Conservation (phyloP, 2,113 vertebrate genomes). For the Pomatostomus ruficeps region DNA sequence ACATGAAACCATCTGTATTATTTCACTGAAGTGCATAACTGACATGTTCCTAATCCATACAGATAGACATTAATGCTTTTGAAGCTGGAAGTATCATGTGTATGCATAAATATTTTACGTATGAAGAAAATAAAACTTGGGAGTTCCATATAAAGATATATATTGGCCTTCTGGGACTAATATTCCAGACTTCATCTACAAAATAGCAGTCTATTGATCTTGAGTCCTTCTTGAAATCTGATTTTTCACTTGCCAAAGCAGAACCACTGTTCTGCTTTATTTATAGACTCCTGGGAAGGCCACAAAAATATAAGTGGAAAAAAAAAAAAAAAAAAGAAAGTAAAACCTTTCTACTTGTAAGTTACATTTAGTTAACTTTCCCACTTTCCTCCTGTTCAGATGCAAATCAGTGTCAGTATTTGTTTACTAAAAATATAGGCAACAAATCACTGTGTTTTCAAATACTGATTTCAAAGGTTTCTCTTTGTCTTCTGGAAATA, state of each 20-base stretch:
- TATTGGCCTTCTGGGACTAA: slow-evolving; percentile 23
- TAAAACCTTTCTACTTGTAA: neutral
- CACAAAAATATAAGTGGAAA: neutral
- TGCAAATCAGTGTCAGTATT: neutral
- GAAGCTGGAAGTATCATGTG: neutral
- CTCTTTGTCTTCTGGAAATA: neutral
- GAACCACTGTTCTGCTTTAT: slow-evolving; percentile 1
- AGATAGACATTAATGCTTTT: neutral
- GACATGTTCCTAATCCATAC: neutral
- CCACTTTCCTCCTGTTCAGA: neutral
- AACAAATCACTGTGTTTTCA: neutral
- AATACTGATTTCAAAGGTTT: neutral
- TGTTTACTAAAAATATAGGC: neutral
- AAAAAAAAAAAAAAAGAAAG: neutral
- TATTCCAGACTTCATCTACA: neutral
- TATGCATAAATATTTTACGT: neutral
- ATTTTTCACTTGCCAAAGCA: slow-evolving; percentile 26
- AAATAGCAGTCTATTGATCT: slow-evolving; percentile 4
- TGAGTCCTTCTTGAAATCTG: neutral
- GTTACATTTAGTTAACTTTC: neutral
- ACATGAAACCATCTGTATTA: neutral
- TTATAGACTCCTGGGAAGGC: neutral
- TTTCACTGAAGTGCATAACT: neutral
- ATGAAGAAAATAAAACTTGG: neutral
- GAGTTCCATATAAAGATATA: neutral